Evolutionary conservation across 1,140 invertebrate genomes (phyloP).

Genomic region (Drosophila lowei): DNA sequence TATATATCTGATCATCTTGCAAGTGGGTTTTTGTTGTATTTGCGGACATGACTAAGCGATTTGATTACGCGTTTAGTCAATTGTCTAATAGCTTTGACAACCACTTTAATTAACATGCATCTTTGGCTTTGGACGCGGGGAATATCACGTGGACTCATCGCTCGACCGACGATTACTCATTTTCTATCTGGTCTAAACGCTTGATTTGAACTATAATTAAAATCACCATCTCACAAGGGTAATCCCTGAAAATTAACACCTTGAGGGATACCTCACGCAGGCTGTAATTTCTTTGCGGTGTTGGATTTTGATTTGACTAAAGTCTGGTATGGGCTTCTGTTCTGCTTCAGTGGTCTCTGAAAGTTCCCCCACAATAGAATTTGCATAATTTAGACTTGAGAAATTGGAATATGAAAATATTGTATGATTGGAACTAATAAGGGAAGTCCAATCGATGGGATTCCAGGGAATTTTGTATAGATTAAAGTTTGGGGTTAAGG

Average conservation of each 20-base stretch:
- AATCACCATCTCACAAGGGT: slow-evolving; percentile 16
- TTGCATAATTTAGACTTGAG: slow-evolving; percentile 30
- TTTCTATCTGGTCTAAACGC: background rate
- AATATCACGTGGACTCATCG: slow-evolving; percentile 41
- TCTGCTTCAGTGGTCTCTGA: slow-evolving; percentile 23
- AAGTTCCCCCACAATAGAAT: slow-evolving; percentile 4
- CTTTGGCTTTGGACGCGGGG: slow-evolving; percentile 9
- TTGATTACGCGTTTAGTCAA: slow-evolving; percentile 19
- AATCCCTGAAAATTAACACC: slow-evolving; percentile 22
- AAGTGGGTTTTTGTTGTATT: slow-evolving; percentile 24
- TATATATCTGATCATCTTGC: slow-evolving; percentile 18
- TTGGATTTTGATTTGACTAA: slow-evolving; percentile 7
- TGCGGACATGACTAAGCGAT: slow-evolving; percentile 36
- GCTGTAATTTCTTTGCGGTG: slow-evolving; percentile 18
- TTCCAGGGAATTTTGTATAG: background rate
- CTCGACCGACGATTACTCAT: slow-evolving; percentile 8
- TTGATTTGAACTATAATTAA: slow-evolving; percentile 18
- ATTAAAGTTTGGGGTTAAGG: background rate
- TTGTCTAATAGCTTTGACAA: slow-evolving; percentile 37
- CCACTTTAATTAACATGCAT: slow-evolving; percentile 56
- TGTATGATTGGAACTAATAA: background rate
- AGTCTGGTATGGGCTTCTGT: slow-evolving; percentile 5
- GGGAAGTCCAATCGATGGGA: background rate
- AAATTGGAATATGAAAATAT: slow-evolving; percentile 24
- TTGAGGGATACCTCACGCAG: background rate